Base-by-base conservation (phyloP, 2,797 vertebrate genomes). In the Zalophus californianus region DNA sequence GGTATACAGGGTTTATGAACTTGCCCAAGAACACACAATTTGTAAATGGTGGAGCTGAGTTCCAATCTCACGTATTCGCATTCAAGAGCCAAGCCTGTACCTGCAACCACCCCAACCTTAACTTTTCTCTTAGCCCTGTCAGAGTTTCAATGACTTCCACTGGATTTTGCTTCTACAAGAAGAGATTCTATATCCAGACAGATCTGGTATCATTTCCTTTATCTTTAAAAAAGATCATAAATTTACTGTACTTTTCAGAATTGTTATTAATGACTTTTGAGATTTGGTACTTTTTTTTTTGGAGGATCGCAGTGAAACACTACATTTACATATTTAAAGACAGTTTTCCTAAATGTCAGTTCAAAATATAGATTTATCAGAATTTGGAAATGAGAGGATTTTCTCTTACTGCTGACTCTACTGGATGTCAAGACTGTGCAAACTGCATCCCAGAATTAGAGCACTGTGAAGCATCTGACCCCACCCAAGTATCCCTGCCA, bases 331-430 rank as follows among this genome's bases (percentile, higher is more conserved):
- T 94, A 83, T 93, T 89, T 87, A 94, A 97, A 90, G 75, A 44
- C 29, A 97, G 50, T 52, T 94, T 94, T 94, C 72, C 44, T 94
- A 97, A 97, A 95, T 96, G 89, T 95, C 88, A 97, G 82, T 95
- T 97, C 50, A 85, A 97, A 97, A 96, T 89, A 97, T 58, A 97
- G 73, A 91, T 95, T 84, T 87, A 93, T 86, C 80, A 84, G 77
- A 25, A 95, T 91, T 85, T 96, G 35, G 80, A 92, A 96, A 87
- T 66, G 48, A 93, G 93, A 82, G 86, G 3, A 79, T 80, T 96
- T 92, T 70, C 50, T 94, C 29, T 85, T 78, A 60, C 89, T 94
- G 48, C 48, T 92, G 79, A 96, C 52, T 25, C 66, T 77, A 44
- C 21, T 44, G 91, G 23, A n/a, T 97, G 32, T 93, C 86, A 95